These are phyloP conservation scores for Zoanthus solanderi DNA, from an alignment of 92 coral and sea anemone genomes.

Conservation along the genomic window DNA sequence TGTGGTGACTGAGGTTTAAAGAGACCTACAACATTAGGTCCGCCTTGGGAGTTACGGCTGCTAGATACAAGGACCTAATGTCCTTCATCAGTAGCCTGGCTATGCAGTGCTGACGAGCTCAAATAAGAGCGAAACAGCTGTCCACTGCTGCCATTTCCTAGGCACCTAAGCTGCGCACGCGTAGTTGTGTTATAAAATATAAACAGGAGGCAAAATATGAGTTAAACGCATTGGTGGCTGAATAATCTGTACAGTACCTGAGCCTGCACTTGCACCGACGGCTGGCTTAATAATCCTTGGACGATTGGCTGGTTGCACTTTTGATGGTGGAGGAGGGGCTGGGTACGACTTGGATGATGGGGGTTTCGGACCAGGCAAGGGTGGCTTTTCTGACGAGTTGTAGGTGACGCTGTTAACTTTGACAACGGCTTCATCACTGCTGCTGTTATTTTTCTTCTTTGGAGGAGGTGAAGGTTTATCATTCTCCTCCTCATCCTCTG, in stretches of 20 bases:
- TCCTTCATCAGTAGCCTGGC: too few relatives aligned
- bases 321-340: constrained; percentile 40
- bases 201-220: background rate
- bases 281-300: constrained; percentile 39
- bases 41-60: too few relatives aligned
- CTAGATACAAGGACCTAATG: too few relatives aligned
- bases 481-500: constrained; percentile 10
- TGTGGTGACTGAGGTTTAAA: too few relatives aligned
- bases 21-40: too few relatives aligned
- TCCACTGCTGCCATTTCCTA: too few relatives aligned
- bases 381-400: constrained; percentile 38
- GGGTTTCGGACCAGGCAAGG: constrained; percentile 47
- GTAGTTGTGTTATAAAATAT: too few relatives aligned
- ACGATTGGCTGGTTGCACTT: constrained; percentile 1
- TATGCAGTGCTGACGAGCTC: too few relatives aligned
- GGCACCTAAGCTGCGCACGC: too few relatives aligned
- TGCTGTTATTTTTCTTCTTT: constrained; percentile 63
- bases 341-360: constrained; percentile 50
- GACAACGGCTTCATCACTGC: constrained; percentile 27
- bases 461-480: constrained; percentile 67
- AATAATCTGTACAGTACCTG: constrained; percentile 32
- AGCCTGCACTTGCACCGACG: constrained; percentile 35
- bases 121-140: too few relatives aligned
- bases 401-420: constrained; percentile 43
- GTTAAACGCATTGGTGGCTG: background rate